Evolutionary conservation across 1,140 invertebrate species (phyloP).

Genomic region (Orussus abietinus): DNA sequence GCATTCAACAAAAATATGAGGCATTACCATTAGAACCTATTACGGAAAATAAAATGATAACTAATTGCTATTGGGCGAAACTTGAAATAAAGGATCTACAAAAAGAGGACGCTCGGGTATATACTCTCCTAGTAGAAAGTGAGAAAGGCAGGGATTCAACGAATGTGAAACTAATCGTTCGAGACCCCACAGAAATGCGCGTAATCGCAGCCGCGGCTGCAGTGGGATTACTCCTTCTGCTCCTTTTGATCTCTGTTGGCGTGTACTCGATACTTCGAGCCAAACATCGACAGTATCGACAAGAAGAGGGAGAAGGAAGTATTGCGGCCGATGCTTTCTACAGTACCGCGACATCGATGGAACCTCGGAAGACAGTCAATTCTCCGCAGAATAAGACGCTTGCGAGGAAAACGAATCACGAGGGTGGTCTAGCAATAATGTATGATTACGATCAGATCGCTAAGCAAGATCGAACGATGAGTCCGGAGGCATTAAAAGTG

Average conservation of each 20-base stretch:
- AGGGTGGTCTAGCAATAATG: slow-evolving; percentile 40
- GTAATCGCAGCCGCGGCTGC: slow-evolving; percentile 42
- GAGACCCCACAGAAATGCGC: slow-evolving; percentile 45
- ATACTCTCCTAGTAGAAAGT: slow-evolving; percentile 46
- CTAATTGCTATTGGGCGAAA: slow-evolving; percentile 50
- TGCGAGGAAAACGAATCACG: slow-evolving; percentile 32
- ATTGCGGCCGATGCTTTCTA: slow-evolving; percentile 48
- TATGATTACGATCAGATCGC: slow-evolving; percentile 49
- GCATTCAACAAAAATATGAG: slow-evolving; percentile 45
- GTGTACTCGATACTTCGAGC: slow-evolving; percentile 36
- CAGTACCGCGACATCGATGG: slow-evolving; percentile 19
- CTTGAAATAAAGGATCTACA: slow-evolving; percentile 46
- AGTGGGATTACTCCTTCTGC: slow-evolving; percentile 37
- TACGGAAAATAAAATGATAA: slow-evolving; percentile 41
- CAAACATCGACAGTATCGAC: slow-evolving; percentile 38
- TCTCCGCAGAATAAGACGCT: slow-evolving; percentile 24
- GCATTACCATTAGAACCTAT: slow-evolving; percentile 45
- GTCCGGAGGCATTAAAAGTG: slow-evolving; percentile 50
- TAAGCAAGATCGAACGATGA: slow-evolving; percentile 43
- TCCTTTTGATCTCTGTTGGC: slow-evolving; percentile 36
- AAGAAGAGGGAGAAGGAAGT: slow-evolving; percentile 43
- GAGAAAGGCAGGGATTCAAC: slow-evolving; percentile 48
- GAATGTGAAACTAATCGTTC: slow-evolving; percentile 39
- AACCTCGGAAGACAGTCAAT: slow-evolving; percentile 25
- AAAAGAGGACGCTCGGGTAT: slow-evolving; percentile 43